Conservation (phyloP, 1,140 invertebrate genomes). For the Tribolium castaneum region DNA sequence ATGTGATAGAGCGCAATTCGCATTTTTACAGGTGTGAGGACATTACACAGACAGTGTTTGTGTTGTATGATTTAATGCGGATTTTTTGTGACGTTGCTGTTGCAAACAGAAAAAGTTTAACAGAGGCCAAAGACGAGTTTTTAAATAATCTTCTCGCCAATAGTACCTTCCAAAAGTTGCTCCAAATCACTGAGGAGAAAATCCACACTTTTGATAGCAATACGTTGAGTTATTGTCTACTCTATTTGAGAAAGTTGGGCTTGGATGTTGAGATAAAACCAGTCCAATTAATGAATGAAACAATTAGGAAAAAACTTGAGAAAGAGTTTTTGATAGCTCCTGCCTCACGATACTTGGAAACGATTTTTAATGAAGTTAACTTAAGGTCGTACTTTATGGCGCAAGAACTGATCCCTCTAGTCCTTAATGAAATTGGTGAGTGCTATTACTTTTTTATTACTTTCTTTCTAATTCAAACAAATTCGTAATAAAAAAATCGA, state of each 20-base stretch:
- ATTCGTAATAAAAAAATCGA: no score
- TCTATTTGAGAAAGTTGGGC: constrained; percentile 58
- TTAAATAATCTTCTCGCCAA: constrained; percentile 49
- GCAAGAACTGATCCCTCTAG: constrained; percentile 52
- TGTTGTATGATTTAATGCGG: constrained; percentile 56
- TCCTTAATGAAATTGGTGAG: constrained; percentile 56
- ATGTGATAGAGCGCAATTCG: constrained; percentile 51
- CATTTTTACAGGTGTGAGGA: constrained; percentile 48
- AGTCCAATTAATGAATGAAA: constrained; percentile 49
- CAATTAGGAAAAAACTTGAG: constrained; percentile 46
- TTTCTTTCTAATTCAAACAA: no score
- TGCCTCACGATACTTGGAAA: constrained; percentile 48
- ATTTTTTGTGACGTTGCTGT: constrained; percentile 52
- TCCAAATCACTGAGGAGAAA: constrained; percentile 45
- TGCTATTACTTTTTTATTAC: no score
- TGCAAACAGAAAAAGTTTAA: constrained; percentile 38
- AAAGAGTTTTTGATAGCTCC: constrained; percentile 47
- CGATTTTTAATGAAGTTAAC: constrained; percentile 52
- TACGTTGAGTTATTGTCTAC: constrained; percentile 53
- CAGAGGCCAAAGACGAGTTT: constrained; percentile 36
- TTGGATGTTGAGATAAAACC: constrained; percentile 42
- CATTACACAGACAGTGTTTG: constrained; percentile 55
- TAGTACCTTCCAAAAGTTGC: constrained; percentile 49
- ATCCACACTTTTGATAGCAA: constrained; percentile 49
- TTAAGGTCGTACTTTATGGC: constrained; percentile 51